Conservation (phyloP, 2,113 vertebrate species). For the Caracal caracal region DNA sequence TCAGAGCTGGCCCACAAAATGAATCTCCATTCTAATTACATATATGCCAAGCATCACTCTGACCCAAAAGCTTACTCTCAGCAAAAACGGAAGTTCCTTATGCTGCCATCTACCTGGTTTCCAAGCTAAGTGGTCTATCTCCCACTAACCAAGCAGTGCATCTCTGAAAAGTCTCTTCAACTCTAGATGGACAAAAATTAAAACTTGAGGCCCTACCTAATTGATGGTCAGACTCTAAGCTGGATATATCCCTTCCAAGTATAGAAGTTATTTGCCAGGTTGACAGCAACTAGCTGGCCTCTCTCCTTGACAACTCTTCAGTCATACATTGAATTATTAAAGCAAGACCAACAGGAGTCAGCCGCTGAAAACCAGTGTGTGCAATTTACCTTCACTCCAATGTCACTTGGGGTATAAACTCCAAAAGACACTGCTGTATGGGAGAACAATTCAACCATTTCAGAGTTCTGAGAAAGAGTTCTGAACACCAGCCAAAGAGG, state of each 20-base stretch:
- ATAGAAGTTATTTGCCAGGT: background rate
- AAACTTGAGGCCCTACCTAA: background rate
- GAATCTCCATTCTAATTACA: background rate
- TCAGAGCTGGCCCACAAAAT: background rate
- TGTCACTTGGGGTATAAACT: background rate
- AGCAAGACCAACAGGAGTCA: background rate
- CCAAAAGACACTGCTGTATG: background rate
- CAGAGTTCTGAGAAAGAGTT: background rate
- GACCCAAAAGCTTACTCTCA: background rate
- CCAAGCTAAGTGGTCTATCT: background rate
- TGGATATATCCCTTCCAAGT: background rate
- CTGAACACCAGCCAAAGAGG: background rate
- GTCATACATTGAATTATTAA: background rate
- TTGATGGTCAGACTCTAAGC: background rate
- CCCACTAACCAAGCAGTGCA: background rate
- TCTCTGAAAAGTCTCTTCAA: slow-evolving; percentile 11
- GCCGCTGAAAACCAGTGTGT: background rate
- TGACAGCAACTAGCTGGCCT: background rate
- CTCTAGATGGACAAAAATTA: background rate
- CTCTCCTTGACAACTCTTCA: background rate
- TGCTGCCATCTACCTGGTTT: background rate
- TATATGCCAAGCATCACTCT: background rate
- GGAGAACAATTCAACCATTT: background rate
- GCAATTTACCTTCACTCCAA: background rate
- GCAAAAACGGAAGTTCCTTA: background rate